Evolutionary conservation across 2,113 vertebrate species (phyloP).

Genomic region (Abramis brama): DNA sequence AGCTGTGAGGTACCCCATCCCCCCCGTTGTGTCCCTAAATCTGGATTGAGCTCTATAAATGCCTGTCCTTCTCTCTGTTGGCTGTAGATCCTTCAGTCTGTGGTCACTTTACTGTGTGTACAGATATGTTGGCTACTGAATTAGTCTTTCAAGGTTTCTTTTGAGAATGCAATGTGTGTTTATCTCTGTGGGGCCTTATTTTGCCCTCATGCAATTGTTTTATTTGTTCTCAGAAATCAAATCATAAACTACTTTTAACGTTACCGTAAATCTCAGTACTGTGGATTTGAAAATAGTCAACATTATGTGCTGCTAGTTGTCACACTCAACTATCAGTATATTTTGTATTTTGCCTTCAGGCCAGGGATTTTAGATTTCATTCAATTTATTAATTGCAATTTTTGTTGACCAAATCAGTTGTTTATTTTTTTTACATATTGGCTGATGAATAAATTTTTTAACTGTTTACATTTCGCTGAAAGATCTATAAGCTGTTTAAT

Average conservation of each 20-base stretch:
- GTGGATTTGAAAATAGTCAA: background rate
- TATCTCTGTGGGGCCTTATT: background rate
- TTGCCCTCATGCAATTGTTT: background rate
- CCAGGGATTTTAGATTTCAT: background rate
- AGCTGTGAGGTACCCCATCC: constrained; percentile 82
- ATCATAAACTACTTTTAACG: background rate
- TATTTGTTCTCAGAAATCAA: background rate
- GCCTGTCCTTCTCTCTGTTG: constrained; percentile 12
- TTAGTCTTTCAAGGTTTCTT: background rate
- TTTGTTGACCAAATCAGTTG: background rate
- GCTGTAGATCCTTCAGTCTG: background rate
- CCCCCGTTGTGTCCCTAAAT: constrained; percentile 5
- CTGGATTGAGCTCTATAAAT: constrained; percentile 32
- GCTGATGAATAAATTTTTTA: background rate
- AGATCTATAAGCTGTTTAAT: background rate
- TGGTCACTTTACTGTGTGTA: constrained; percentile 5
- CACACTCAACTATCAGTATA: background rate
- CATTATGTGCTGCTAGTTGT: background rate
- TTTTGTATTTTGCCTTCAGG: background rate
- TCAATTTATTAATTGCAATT: background rate
- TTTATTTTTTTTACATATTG: too few relatives aligned
- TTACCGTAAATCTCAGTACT: background rate
- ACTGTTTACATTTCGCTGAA: too few relatives aligned
- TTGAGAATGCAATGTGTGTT: background rate
- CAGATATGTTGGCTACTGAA: background rate